Conservation (phyloP, 2,888 invertebrate species). For the Embidobia sp. region DNA sequence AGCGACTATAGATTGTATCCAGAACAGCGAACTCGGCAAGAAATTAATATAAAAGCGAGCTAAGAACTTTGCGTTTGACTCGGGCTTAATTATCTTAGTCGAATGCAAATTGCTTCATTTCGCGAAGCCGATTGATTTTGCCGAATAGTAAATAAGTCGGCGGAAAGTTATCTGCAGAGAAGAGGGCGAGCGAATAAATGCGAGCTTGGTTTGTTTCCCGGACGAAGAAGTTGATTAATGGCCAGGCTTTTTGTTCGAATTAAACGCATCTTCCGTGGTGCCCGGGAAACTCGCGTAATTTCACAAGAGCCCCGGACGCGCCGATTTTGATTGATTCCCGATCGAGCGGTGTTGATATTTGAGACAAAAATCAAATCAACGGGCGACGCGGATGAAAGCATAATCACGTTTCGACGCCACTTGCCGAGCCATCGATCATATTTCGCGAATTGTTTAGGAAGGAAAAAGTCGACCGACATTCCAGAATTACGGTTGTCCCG, state of each 20-base stretch:
- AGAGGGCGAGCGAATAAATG: too few species aligned
- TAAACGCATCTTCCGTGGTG: too few species aligned
- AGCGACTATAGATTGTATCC: constrained; percentile 11
- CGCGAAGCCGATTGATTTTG: constrained; percentile 18
- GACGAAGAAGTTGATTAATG: too few species aligned
- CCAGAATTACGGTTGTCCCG: constrained; percentile 2
- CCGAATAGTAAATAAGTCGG: constrained; percentile 14
- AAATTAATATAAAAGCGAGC: constrained; percentile 26
- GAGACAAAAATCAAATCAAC: constrained; percentile 46
- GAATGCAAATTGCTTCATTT: constrained; percentile 49
- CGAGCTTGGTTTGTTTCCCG: background rate
- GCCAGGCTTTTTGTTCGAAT: too few species aligned
- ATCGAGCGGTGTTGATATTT: constrained; percentile 40
- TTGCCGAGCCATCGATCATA: constrained; percentile 43
- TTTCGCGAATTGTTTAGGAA: constrained; percentile 47
- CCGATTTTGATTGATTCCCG: constrained; percentile 26
- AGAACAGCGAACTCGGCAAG: background rate
- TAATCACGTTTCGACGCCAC: constrained; percentile 42
- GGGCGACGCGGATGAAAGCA: constrained; percentile 34
- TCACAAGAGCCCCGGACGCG: background rate
- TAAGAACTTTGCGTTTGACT: constrained; percentile 29
- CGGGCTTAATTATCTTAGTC: constrained; percentile 31
- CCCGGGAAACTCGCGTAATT: too few species aligned
- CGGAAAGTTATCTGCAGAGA: background rate
- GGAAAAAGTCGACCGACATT: constrained; percentile 28